Conservation (phyloP, 2,888 invertebrate genomes). For the Nomada lathburiana region DNA sequence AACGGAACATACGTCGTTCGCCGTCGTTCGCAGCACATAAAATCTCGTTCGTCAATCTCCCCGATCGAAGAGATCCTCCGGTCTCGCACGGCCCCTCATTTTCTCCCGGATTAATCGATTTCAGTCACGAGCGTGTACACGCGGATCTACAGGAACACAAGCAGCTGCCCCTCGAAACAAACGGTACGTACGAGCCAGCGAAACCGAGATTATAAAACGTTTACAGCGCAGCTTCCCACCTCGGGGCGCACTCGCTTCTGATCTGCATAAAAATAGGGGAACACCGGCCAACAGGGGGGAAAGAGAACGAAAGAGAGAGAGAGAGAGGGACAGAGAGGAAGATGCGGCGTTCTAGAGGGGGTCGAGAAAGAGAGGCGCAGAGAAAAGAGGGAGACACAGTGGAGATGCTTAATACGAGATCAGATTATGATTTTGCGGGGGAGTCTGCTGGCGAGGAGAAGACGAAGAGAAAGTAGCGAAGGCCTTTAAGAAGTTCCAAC, state of each 20-base stretch:
- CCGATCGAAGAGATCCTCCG: slow-evolving; percentile 57
- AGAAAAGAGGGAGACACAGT: slow-evolving; percentile 41
- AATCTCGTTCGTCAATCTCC: slow-evolving; percentile 65
- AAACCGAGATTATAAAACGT: slow-evolving; percentile 82
- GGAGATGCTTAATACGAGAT: slow-evolving; percentile 82
- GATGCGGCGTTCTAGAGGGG: slow-evolving; percentile 54
- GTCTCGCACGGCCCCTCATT: slow-evolving; percentile 61
- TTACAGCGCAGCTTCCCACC: slow-evolving; percentile 82
- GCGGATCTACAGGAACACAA: slow-evolving; percentile 55
- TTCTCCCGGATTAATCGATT: slow-evolving; percentile 69
- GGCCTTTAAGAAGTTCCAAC: slow-evolving; percentile 71
- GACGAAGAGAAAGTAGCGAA: slow-evolving; percentile 62
- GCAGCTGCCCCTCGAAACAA: slow-evolving; percentile 79
- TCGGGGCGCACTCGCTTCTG: slow-evolving; percentile 80
- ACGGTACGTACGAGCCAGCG: slow-evolving; percentile 73
- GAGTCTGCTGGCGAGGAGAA: slow-evolving; percentile 69
- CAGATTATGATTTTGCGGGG: slow-evolving; percentile 83
- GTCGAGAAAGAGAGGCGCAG: slow-evolving; percentile 55
- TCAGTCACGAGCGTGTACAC: slow-evolving; percentile 66
- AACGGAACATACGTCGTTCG: slow-evolving; percentile 16
- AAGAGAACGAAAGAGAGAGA: slow-evolving; percentile 21
- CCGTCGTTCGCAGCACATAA: slow-evolving; percentile 18
- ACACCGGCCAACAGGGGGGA: slow-evolving; percentile 43
- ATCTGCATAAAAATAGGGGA: slow-evolving; percentile 83
- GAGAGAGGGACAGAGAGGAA: slow-evolving; percentile 25